Base-by-base conservation (phyloP, 2,888 invertebrate species). In the Kryphioiulus occultus region DNA sequence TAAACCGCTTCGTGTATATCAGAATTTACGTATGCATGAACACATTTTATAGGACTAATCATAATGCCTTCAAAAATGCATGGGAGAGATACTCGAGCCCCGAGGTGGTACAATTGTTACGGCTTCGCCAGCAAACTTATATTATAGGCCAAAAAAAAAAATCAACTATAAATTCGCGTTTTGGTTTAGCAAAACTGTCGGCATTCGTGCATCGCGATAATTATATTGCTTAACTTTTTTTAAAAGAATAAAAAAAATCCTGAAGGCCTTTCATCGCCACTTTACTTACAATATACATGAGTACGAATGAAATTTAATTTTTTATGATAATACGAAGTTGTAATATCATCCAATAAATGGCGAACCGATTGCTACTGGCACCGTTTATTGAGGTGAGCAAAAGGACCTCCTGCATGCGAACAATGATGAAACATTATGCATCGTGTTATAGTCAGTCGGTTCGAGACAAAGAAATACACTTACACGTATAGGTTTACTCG, bases 281-380 rank as follows among this genome's bases (percentile, higher is more conserved):
- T 59, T 22, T 22, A 59, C 22, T 22, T 59, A 22, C 17, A 15
- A 59, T 59, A 15, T 1, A 47, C n/a, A 22, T 59, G 59, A 59
- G 22, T n/a, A 59, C 22, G 22, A 59, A 59, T 15, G 59, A 59
- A 59, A 59, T 59, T 59, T 22, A 59, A 59, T 59, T 59, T 47
- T 59, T 59, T 59, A 59, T 22, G 59, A 59, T 59, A 59, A 59
- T 59, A 59, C 59, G 15, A 17, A 59, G 59, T 59, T n/a, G 59
- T 59, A 59, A 59, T 59, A 59, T 22, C 59, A 59, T 59, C 59
- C 59, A 59, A 59, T 59, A 59, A 59, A 59, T 59, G n/a, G 22
- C 59, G 10, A 59, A 59, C 59, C 59, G 59, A 59, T 59, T 22
- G 59, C 59, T 59, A 5, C n/a, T 5, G 59, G 59, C 59, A 59